These are phyloP conservation scores for Cheumatopsyche charites DNA, from an alignment of 1,140 invertebrate species.

Conservation along the genomic window DNA sequence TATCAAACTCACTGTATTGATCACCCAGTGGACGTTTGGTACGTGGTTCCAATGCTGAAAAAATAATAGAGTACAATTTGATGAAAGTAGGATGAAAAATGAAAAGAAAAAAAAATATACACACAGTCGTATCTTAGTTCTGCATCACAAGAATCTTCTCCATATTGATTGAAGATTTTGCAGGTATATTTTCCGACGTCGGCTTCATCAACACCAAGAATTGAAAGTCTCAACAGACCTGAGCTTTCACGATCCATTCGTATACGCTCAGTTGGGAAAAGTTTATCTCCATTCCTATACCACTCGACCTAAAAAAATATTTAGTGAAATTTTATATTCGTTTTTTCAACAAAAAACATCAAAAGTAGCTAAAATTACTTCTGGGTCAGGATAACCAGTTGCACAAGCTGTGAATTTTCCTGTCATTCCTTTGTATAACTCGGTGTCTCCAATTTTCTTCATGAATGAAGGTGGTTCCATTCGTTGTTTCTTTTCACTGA, in stretches of 20 bases:
- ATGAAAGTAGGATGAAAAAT: constrained; percentile 26
- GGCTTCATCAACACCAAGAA: constrained; percentile 72
- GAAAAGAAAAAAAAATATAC: constrained; percentile 51
- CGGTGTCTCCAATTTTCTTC: constrained; percentile 87
- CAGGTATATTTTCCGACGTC: constrained; percentile 86
- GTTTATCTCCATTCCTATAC: constrained; percentile 79
- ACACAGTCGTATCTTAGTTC: constrained; percentile 83
- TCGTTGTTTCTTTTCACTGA: constrained; percentile 73
- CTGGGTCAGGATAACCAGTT: constrained; percentile 83
- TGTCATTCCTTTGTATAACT: constrained; percentile 85
- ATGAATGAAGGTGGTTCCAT: constrained; percentile 85
- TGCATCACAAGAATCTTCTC: constrained; percentile 81
- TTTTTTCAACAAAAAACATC: not conserved
- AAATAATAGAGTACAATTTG: constrained; percentile 31
- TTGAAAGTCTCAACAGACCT: constrained; percentile 78
- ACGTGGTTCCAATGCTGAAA: constrained; percentile 70
- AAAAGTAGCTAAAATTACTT: constrained; percentile 56
- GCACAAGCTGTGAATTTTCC: constrained; percentile 91
- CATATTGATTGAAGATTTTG: constrained; percentile 82
- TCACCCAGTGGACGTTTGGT: constrained; percentile 75
- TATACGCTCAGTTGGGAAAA: constrained; percentile 81
- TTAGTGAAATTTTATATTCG: constrained; percentile 1
- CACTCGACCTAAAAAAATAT: constrained; percentile 52
- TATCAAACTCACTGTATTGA: constrained; percentile 84
- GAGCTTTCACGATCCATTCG: constrained; percentile 81